Evolutionary conservation across 2,797 vertebrate species (phyloP).

Genomic region (Atherinosoma microstoma): DNA sequence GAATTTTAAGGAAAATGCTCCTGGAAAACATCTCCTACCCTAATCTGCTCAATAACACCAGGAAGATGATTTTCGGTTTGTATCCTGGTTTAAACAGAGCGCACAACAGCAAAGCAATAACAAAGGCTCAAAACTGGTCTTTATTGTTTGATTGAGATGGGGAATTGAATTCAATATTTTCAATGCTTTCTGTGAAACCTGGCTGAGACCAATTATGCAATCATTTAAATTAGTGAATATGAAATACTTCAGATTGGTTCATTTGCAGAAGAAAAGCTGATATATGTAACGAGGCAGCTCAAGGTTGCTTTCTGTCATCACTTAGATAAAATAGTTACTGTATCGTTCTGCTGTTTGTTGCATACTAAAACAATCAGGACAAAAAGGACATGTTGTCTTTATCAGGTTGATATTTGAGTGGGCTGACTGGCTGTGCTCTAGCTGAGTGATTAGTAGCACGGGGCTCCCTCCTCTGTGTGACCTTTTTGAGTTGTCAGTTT

Average conservation of each 20-base stretch:
- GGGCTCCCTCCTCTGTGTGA: conserved; percentile 43
- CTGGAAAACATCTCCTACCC: no score
- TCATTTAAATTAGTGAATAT: conserved; percentile 16
- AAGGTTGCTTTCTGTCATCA: conserved; percentile 10
- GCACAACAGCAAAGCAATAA: conserved; percentile 13
- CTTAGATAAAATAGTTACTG: neutral
- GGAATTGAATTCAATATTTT: neutral
- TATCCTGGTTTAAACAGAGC: conserved; percentile 22
- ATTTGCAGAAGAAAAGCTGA: conserved; percentile 1
- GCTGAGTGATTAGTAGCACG: conserved; percentile 56
- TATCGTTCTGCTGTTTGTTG: conserved; percentile 11
- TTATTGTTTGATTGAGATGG: neutral
- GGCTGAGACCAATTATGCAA: conserved; percentile 6
- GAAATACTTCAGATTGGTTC: conserved; percentile 20
- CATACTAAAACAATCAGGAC: conserved; percentile 2
- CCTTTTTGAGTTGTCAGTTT: conserved; percentile 69
- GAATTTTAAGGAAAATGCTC: no score
- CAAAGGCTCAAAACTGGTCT: neutral
- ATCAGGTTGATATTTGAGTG: conserved; percentile 59
- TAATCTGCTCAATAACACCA: conserved; percentile 25
- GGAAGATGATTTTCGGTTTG: conserved; percentile 10
- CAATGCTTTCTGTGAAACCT: neutral
- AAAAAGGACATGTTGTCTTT: conserved; percentile 22
- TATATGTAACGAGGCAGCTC: conserved; percentile 18
- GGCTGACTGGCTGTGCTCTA: conserved; percentile 33